These are phyloP conservation scores for Aphelenchoides avenae DNA, from an alignment of 1,140 invertebrate species.

Conservation along the genomic window DNA sequence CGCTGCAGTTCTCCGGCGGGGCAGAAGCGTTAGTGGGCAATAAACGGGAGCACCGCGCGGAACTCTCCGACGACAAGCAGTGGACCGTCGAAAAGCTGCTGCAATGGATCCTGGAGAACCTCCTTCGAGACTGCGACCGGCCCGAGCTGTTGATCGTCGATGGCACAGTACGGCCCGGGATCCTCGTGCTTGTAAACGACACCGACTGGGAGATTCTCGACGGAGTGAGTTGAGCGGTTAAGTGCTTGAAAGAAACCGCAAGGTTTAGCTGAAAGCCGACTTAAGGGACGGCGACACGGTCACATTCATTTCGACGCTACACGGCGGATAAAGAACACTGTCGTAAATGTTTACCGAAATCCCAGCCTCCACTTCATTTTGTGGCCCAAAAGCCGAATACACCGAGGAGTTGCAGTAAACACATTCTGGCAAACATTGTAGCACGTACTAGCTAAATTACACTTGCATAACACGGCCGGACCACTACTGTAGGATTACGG, in stretches of 20 bases:
- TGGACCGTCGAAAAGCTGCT: conserved; percentile 58
- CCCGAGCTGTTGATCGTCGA: conserved; percentile 61
- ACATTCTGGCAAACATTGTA: no score
- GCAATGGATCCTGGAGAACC: conserved; percentile 60
- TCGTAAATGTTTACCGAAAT: no score
- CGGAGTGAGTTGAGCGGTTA: conserved; percentile 32
- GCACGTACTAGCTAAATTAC: no score
- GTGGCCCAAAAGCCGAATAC: no score
- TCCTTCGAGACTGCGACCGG: conserved; percentile 60
- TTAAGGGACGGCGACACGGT: conserved; percentile 20
- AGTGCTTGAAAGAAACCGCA: conserved; percentile 6
- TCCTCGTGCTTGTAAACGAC: conserved; percentile 63
- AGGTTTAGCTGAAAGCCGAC: conserved; percentile 15
- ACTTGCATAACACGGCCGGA: no score
- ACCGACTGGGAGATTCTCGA: conserved; percentile 63
- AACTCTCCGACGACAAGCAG: not conserved
- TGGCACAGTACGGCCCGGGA: conserved; percentile 62
- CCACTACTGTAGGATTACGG: no score
- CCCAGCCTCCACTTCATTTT: no score
- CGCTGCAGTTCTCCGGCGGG: conserved; percentile 19
- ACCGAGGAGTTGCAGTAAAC: no score
- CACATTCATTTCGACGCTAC: conserved; percentile 27
- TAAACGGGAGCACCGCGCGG: conserved; percentile 7
- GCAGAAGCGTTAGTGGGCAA: conserved; percentile 9
- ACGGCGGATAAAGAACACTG: conserved; percentile 24